phyloP scores from a whole-genome alignment of 2,113 vertebrate species.

The Tragelaphus buxtoni region DNA sequence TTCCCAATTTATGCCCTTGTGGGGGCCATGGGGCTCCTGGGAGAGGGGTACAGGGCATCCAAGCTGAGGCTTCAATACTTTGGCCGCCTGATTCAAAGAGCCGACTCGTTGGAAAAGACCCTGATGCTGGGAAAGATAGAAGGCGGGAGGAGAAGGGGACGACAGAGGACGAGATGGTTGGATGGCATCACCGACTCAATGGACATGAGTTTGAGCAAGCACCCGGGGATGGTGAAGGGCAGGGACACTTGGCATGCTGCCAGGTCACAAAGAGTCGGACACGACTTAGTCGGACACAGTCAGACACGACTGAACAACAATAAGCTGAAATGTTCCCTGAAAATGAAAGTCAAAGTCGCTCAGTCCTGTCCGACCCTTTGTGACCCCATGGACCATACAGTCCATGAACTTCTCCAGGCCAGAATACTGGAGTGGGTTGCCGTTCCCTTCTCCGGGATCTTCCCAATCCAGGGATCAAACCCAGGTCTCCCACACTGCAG shows the following conservation, averaged over 20 bases:
- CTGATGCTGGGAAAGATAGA: not conserved
- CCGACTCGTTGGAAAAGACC: not conserved
- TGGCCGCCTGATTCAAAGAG: not conserved
- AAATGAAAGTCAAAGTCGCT: not conserved
- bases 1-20: not conserved
- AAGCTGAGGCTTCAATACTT: not conserved
- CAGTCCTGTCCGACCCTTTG: not conserved
- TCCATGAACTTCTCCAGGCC: not conserved
- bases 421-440: not conserved
- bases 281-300: too few relatives aligned
- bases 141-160: not conserved
- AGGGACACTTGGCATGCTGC: rapidly evolving
- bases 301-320: not conserved
- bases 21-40: not conserved
- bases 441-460: not conserved
- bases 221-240: not conserved
- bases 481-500: not conserved
- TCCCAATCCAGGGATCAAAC: not conserved
- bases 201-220: not conserved
- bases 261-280: not conserved
- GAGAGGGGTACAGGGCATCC: not conserved
- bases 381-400: not conserved
- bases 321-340: not conserved
- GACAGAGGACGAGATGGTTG: not conserved
- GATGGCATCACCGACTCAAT: not conserved